phyloP scores from a whole-genome alignment of 1,140 invertebrate genomes.

The Calosoma granatense region DNA sequence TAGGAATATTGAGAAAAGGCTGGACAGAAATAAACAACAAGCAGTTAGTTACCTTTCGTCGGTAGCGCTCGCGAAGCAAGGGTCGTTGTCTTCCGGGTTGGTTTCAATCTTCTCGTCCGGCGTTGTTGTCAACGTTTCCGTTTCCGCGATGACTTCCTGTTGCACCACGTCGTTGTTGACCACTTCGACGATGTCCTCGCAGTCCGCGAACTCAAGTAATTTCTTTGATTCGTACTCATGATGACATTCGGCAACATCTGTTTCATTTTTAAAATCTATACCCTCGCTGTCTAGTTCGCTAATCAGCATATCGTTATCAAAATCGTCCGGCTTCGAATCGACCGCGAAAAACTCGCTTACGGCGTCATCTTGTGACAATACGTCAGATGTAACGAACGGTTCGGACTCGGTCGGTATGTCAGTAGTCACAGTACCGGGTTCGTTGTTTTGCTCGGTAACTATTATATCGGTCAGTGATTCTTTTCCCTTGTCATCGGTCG shows the following conservation, averaged over 20 bases:
- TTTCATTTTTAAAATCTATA: constrained; percentile 4
- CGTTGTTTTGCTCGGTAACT: background rate
- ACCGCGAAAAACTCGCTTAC: background rate
- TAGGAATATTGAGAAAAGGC: too few species aligned
- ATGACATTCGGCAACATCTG: constrained; percentile 2
- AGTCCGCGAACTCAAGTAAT: background rate
- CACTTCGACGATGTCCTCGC: constrained; percentile 1
- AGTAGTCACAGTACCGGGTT: background rate
- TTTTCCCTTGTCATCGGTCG: background rate
- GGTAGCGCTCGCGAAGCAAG: background rate
- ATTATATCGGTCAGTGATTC: background rate
- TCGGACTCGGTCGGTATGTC: background rate
- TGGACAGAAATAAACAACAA: background rate
- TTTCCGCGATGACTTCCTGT: background rate
- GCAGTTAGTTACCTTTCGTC: constrained; percentile 3
- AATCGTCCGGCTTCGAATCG: background rate
- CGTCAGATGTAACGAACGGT: background rate
- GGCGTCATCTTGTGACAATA: background rate
- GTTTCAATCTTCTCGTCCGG: background rate
- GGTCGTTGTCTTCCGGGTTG: background rate
- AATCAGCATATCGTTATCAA: constrained; percentile 1
- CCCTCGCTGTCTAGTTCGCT: background rate
- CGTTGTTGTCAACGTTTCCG: background rate
- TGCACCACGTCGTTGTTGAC: background rate
- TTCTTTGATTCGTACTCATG: constrained; percentile 5